A percentile compares a stretch with the other conserved stretches of the same genome.
Evolutionary conservation across 1,140 invertebrate genomes (phyloP).

Genomic region (Cotesia vestalis): DNA sequence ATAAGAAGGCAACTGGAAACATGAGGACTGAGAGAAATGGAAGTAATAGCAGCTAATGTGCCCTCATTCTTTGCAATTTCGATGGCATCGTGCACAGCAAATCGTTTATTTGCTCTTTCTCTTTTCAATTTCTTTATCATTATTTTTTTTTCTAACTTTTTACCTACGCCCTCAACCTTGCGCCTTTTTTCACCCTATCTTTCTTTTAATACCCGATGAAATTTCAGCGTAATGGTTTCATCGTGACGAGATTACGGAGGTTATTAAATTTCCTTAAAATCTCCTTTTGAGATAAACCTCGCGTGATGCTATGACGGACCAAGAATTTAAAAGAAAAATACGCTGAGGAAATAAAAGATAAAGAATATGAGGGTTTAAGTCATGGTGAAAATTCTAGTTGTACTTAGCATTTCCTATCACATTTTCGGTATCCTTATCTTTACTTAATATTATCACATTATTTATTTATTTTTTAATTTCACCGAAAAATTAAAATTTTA

Average conservation of each 20-base stretch:
- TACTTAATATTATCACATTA: neutral
- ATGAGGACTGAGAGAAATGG: constrained; percentile 48
- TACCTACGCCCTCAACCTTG: too few relatives aligned
- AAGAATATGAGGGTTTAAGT: constrained; percentile 27
- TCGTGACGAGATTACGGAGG: constrained; percentile 11
- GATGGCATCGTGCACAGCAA: constrained; percentile 33
- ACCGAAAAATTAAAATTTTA: too few relatives aligned
- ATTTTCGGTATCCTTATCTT: neutral
- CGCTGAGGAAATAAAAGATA: neutral
- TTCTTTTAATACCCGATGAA: constrained; percentile 9
- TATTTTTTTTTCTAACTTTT: neutral
- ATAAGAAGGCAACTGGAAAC: constrained; percentile 27
- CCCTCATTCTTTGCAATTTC: constrained; percentile 40
- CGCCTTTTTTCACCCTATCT: neutral
- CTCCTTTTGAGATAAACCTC: constrained; percentile 11
- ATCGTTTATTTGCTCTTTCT: constrained; percentile 21
- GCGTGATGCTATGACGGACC: constrained; percentile 22
- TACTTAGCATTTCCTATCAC: constrained; percentile 41
- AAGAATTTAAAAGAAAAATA: neutral
- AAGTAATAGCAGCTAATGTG: constrained; percentile 51
- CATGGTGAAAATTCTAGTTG: constrained; percentile 17
- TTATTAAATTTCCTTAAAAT: constrained; percentile 35
- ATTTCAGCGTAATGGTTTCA: constrained; percentile 30
- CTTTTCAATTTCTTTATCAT: too few relatives aligned
- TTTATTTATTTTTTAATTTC: too few relatives aligned